Base-by-base conservation (phyloP, 2,888 invertebrate genomes). In the Drosophila recens region DNA sequence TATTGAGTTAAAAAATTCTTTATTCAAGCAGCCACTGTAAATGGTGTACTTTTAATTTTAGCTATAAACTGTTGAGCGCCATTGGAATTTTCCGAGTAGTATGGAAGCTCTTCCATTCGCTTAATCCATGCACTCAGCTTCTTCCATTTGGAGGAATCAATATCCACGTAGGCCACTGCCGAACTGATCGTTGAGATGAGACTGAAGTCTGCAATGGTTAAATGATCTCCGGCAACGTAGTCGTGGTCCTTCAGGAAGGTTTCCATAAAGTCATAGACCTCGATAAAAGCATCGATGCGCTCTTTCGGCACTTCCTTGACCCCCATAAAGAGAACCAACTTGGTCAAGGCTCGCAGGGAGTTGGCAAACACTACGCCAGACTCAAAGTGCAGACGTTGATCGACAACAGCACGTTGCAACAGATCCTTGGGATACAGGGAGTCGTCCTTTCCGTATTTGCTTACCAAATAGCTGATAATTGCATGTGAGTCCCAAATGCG, bases 401-500 rank as follows among this genome's bases (percentile, higher is more conserved):
- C 82, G 13, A 90, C 74, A 6, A 79, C 43, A 0, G 91, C 87
- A 0, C 90, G 76, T 61, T 75, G 72, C 9, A 79, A 43, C 15
- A 88, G 75, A 61, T 91, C 91, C 68, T 90, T 90, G 11, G 91
- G 91, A 40, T 91, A 91, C 1, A 91, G 76, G 0, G 75, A 62
- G 48, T 91, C 91, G 17, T 81, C 72, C 58, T 86, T 85, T 20
- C 70, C 91, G 58, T 89, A 91, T 61, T 91, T 92, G 53, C 81
- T 72, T 11, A 90, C 88, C 65, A 92, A 72, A 51, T 91, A 92
- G 1, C 85, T 68, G 17, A 73, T 80, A 40, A 92, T 92, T 4
- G 92, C 91, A 61, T 91, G 92, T 4, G 92, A 92, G 36, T 92
- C 92, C 82, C 82, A 85, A 27, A 92, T 76, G 3, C 49, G 0